Evolutionary conservation across 2,888 invertebrate species (phyloP), one percentile per base, ranked within the genome.

Genomic region (Drosophila antonietae): DNA sequence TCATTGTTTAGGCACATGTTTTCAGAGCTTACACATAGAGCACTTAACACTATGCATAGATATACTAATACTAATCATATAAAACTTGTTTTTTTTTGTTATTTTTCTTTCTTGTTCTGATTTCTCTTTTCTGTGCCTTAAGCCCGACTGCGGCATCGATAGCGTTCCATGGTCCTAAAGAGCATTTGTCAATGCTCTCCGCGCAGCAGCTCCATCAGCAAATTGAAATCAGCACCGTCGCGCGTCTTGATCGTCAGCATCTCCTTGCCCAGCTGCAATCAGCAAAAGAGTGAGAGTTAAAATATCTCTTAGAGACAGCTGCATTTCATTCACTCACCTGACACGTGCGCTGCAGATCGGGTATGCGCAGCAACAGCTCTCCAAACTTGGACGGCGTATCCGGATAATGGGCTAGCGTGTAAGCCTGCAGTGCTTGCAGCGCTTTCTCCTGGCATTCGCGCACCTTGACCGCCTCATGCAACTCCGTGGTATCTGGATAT

Each of bases 361-460:
- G 98, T 93, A 99, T 97, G 87, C 98, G 95, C 73, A 98, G 94
- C 76, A 99, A 93, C 63, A 99, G 93, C 93, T 98, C 98, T 47
- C 98, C 98, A 92, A 98, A 98, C 94, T 99, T 98, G 82, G 98
- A 97, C 59, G 98, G 98, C 93, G 97, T 96, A 81, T 97, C 97
- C 15, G 98, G 97, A 93, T 98, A 98, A 93, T 98, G 97, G 31
- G 92, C 95, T 80, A 96, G 94, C 6, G 98, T 98, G 93, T 99
- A 99, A 66, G 97, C 96, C 92, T 98, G 97, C 56, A 99, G 93
- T 41, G 98, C 98, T 91, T 98, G 97, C 59, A 98, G 93, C 28
- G 98, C 97, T 91, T 97, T 97, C 93, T 98, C 98, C 93, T 98
- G 98, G 58, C 98, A 98, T 53, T 97, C 97, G 68, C 98, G 95